Evolutionary conservation across 1,140 invertebrate species (phyloP).

Genomic region (Zaprionus tsacasi): DNA sequence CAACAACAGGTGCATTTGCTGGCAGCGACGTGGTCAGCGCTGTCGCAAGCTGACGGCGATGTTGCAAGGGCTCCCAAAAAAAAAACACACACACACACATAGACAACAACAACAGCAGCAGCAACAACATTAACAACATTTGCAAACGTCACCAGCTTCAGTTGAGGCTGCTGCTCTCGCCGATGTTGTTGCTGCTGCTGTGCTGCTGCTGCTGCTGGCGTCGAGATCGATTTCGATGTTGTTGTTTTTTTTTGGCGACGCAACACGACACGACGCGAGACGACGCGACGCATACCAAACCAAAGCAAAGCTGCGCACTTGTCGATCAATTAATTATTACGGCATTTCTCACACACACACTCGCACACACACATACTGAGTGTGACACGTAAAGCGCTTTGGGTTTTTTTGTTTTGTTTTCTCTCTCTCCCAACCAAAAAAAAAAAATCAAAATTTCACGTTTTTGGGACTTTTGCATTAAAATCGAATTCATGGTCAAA

Average conservation of each 20-base stretch:
- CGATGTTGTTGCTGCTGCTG: background rate
- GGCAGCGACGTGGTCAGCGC: constrained; percentile 37
- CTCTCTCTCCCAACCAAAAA: background rate
- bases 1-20: constrained; percentile 58
- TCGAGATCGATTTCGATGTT: constrained; percentile 70
- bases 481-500: constrained; percentile 80
- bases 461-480: constrained; percentile 79
- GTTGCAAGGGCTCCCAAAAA: constrained; percentile 59
- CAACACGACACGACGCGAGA: constrained; percentile 38
- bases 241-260: constrained; percentile 42
- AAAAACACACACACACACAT: background rate
- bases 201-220: background rate
- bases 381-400: constrained; percentile 18
- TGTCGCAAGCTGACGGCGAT: constrained; percentile 57
- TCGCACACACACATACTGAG: background rate
- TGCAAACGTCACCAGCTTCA: constrained; percentile 12
- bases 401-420: constrained; percentile 64
- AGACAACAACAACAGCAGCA: constrained; percentile 13
- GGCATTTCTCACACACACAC: constrained; percentile 62
- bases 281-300: constrained; percentile 67
- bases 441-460: constrained; percentile 61
- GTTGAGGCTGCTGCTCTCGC: background rate
- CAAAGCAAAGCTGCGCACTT: constrained; percentile 74
- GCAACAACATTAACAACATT: constrained; percentile 23
- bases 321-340: constrained; percentile 82